Evolutionary conservation across 2,888 invertebrate species (phyloP), one percentile per base, ranked within the genome.

Genomic region (Sarcophaga rosellei): DNA sequence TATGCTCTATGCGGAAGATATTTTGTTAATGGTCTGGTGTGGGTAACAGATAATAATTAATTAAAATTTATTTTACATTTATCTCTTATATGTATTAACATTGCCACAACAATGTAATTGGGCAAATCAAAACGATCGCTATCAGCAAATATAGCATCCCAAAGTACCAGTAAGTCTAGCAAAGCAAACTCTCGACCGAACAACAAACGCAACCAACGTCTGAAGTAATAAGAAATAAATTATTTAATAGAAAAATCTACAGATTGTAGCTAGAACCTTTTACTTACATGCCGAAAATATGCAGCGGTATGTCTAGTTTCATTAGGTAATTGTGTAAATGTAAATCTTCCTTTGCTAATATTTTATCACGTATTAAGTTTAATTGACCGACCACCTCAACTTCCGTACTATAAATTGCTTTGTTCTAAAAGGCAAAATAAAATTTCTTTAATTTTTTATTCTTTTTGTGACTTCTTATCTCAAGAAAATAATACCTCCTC

Each of bases 111-210:
- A 74, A 97, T 94, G 89, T 95, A 96, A 90, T 96, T 95, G 20
- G 95, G 94, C 65, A 94, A 90, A 81, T 93, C 93, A 87, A 94
- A 94, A 76, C 92, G 93, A 87, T 94, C 92, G 68, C 95, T 95
- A 90, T 96, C 96, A 0, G 96, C 95, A 93, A 97, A 97, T 87
- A 97, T 95, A 78, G 96, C 96, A 89, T 98, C 97, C 97, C 97
- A 97, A 8, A 97, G 92, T 74, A 95, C 95, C 1, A 97, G 94
- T 70, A 97, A 93, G 90, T 97, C 97, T 74, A 95, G 94, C 83
- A 97, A 94, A 3, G 96, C 95, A 93, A 97, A 97, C 93, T 97
- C 97, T 4, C 97, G 94, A 0, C 97, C 97, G 93, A 97, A 98
- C 20, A 97, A 93, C 80, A 98, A 93, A 6, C 97, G 95, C 47